A percentile compares a stretch with the other conserved stretches of the same genome.
phyloP scores from a whole-genome alignment of 2,113 vertebrate species.

The Cottus gobio region DNA sequence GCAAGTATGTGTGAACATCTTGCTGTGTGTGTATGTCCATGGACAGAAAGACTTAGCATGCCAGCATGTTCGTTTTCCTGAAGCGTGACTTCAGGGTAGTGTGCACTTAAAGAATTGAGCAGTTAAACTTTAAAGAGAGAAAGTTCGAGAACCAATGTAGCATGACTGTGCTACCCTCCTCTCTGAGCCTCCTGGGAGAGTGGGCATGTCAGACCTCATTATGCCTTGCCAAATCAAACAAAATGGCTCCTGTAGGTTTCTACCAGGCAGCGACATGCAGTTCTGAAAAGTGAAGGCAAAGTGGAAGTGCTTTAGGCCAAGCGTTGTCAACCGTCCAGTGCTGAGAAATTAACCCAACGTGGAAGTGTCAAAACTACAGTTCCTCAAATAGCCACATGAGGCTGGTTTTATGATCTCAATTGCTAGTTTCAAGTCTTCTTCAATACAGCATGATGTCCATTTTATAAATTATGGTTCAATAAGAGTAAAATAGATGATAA shows the following conservation, averaged over 20 bases:
- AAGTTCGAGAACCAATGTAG: slow-evolving; percentile 50
- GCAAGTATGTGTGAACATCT: not conserved
- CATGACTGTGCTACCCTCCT: slow-evolving; percentile 22
- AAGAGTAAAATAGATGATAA: too few relatives aligned
- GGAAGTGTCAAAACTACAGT: not conserved
- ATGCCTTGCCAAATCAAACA: slow-evolving; percentile 58
- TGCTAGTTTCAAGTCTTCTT: too few relatives aligned
- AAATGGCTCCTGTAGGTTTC: slow-evolving; percentile 55
- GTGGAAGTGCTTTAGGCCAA: not conserved
- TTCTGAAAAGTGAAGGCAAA: not conserved
- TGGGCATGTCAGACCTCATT: slow-evolving; percentile 57
- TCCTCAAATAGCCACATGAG: not conserved
- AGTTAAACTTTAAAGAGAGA: slow-evolving; percentile 43
- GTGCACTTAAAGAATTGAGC: slow-evolving; percentile 39
- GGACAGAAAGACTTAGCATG: slow-evolving; percentile 9
- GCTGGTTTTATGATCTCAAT: too few relatives aligned
- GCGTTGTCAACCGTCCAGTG: too few relatives aligned
- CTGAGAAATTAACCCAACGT: too few relatives aligned
- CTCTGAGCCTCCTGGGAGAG: slow-evolving; percentile 43
- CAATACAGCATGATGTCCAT: too few relatives aligned
- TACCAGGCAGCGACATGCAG: not conserved
- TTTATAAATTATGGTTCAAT: too few relatives aligned
- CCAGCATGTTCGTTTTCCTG: slow-evolving; percentile 4
- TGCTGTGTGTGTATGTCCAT: slow-evolving; percentile 7
- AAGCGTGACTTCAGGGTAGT: slow-evolving; percentile 43